Evolutionary conservation across 2,888 invertebrate genomes (phyloP), one percentile per base, ranked within the genome.

Genomic region (Diadegma fenestrale): DNA sequence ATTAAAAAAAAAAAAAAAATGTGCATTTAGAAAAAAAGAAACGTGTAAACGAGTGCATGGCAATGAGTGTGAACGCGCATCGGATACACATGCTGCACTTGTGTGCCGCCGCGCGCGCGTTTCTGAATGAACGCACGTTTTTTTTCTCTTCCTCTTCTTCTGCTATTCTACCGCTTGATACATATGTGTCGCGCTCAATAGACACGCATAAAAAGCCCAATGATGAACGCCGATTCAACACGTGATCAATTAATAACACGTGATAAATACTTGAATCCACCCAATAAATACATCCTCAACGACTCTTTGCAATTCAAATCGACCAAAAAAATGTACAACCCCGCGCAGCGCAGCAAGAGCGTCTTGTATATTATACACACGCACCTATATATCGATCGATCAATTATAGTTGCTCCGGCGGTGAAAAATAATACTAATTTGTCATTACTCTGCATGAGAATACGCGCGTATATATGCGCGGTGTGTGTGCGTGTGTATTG

Each of bases 161-260:
- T 10, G 7, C 37, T 37, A 37, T 37, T 37, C 33, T 33, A 33
- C 22, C n/a, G n/a, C n/a, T 63, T 8, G 63, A 30, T 33, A 63
- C 63, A 63, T 63, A 33, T 33, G 63, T 63, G n/a, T n/a, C n/a
- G n/a, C 63, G 22, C 33, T 63, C 33, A 37, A 63, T 37, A 33
- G 33, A 37, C n/a, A 33, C 6, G 63, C 30, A 63, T n/a, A 63
- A 33, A 63, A 63, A 33, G 26, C 33, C 63, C 33, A 63, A 63
- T 63, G 30, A 63, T n/a, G 2, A 63, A 37, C 17, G 63, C 63
- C 63, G 7, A 63, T 63, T 63, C n/a, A 37, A 63, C 63, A 63
- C 63, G 54, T 58, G 54, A 58, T 58, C 54, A 58, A 58, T 58
- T 58, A 58, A 58, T 58, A 26, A 14, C 54, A 58, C 22, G 22